Evolutionary conservation across 1,140 invertebrate genomes (phyloP).

Genomic region (Diprion similis): DNA sequence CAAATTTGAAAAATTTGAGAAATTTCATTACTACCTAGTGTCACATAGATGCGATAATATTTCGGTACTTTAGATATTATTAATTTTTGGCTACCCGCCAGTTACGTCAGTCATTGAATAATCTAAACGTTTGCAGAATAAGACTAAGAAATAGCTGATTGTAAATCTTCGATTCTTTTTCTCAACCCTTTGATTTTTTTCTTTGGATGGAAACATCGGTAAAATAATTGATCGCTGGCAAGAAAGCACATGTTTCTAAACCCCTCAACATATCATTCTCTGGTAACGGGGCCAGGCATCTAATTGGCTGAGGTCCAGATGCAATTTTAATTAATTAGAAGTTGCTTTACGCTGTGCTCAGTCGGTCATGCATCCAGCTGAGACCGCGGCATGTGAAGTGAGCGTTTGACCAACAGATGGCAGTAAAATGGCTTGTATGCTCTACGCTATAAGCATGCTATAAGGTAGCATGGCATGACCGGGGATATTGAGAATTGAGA

Average conservation of each 20-base stretch:
- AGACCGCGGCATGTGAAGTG: neutral
- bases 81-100: slow-evolving; percentile 7
- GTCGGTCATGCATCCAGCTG: neutral
- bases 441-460: too few species aligned
- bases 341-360: neutral
- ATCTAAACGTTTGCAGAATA: neutral
- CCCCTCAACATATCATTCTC: neutral
- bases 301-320: slow-evolving; percentile 6
- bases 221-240: neutral
- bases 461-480: too few species aligned
- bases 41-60: neutral
- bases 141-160: neutral
- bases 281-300: slow-evolving; percentile 3
- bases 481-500: too few species aligned
- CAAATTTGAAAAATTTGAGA: slow-evolving; percentile 1
- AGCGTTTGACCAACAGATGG: neutral
- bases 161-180: neutral
- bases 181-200: neutral
- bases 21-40: neutral
- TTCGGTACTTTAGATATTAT: slow-evolving; percentile 8
- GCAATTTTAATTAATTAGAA: slow-evolving; percentile 6
- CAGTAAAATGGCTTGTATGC: neutral
- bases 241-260: neutral
- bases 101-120: neutral
- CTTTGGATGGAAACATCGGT: neutral